Conservation (phyloP, 2,888 invertebrate species). For the Seira sanloemensis region DNA sequence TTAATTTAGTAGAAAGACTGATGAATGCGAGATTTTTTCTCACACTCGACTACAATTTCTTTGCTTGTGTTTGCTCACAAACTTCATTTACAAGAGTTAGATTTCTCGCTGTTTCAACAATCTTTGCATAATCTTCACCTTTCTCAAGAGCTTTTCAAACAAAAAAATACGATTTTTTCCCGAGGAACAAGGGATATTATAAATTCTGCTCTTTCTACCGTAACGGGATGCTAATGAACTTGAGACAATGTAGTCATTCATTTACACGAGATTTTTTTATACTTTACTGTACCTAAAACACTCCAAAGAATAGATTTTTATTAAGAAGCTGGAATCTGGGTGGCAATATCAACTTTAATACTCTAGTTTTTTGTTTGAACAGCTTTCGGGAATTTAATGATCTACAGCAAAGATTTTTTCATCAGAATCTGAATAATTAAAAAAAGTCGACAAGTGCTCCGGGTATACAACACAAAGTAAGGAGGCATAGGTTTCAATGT, state of each 20-base stretch:
- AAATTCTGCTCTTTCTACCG: too few relatives aligned
- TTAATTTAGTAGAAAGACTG: slow-evolving; percentile 52
- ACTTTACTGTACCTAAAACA: too few relatives aligned
- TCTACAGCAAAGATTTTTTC: slow-evolving; percentile 40
- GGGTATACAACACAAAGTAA: too few relatives aligned
- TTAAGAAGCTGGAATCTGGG: slow-evolving; percentile 39
- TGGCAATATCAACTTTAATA: slow-evolving; percentile 23
- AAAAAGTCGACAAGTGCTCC: slow-evolving; percentile 18
- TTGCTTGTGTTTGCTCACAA: slow-evolving; percentile 15
- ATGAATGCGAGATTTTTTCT: slow-evolving; percentile 43
- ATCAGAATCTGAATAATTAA: slow-evolving; percentile 46
- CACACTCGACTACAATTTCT: slow-evolving; percentile 11
- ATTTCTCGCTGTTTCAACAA: not conserved
- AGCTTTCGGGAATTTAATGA: slow-evolving; percentile 47
- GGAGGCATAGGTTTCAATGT: too few relatives aligned
- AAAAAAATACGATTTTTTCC: slow-evolving; percentile 1
- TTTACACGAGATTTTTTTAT: slow-evolving; percentile 46
- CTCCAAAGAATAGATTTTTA: too few relatives aligned
- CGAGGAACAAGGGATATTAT: not conserved
- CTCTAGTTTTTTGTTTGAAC: slow-evolving; percentile 35
- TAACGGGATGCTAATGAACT: slow-evolving; percentile 15
- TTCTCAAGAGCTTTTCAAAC: slow-evolving; percentile 30
- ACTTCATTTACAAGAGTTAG: not conserved
- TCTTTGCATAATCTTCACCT: slow-evolving; percentile 34
- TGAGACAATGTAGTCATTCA: slow-evolving; percentile 33